Evolutionary conservation across 2,797 vertebrate genomes (phyloP).

Genomic region (Onychomys torridus): DNA sequence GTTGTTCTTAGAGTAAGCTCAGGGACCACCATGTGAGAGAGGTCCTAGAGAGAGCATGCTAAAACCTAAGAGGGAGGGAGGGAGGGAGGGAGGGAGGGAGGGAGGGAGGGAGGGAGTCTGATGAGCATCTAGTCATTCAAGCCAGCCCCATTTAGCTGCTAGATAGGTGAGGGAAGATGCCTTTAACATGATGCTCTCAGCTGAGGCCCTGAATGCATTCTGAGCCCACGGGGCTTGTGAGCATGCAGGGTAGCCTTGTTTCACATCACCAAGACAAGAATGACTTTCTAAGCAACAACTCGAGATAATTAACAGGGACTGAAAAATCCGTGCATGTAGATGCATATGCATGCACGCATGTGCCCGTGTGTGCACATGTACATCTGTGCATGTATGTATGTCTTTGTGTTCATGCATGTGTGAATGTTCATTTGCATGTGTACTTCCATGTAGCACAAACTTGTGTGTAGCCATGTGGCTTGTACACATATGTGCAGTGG

Average conservation of each 20-base stretch:
- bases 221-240: background rate
- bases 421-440: background rate
- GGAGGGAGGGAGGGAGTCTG: background rate
- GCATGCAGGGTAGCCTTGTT: background rate
- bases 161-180: background rate
- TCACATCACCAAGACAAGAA: background rate
- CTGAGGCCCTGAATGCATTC: background rate
- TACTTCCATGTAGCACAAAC: background rate
- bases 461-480: background rate
- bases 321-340: background rate
- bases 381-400: background rate
- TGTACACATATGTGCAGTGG: background rate
- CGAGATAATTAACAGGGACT: background rate
- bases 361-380: background rate
- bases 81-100: background rate
- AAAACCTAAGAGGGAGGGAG: no score
- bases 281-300: background rate
- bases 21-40: background rate
- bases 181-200: background rate
- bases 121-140: background rate
- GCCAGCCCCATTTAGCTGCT: background rate
- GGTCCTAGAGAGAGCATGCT: background rate
- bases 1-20: background rate
- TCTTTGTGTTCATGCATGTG: fast-evolving
- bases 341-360: background rate